Conservation (phyloP, 2,113 vertebrate species). For the Procavia capensis region DNA sequence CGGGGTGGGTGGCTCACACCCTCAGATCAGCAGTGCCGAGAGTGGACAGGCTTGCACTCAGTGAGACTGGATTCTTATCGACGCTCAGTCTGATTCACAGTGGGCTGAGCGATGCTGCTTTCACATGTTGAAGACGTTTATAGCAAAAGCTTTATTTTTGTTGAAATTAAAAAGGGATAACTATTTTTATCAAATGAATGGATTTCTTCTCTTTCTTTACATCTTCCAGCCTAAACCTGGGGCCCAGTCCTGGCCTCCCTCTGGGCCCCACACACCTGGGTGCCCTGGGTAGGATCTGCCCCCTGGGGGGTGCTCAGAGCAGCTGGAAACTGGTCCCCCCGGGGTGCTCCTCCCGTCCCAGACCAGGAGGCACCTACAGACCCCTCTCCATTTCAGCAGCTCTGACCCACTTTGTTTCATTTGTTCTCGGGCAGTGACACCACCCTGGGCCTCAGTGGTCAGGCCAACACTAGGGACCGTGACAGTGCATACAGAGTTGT, state of each 20-base stretch:
- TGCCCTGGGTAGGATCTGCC: neutral
- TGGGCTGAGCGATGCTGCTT: neutral
- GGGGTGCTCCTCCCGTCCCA: rapidly evolving
- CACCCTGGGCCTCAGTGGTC: no score
- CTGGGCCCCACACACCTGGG: rapidly evolving
- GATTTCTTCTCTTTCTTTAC: neutral
- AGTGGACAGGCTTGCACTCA: no score
- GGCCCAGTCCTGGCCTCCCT: neutral
- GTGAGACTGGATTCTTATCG: neutral
- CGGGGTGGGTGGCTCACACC: no score
- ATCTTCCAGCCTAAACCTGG: neutral
- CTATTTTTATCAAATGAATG: neutral
- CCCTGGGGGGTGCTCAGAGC: neutral
- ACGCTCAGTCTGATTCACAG: rapidly evolving
- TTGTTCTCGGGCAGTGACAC: no score
- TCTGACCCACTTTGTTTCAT: neutral
- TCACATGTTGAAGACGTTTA: neutral
- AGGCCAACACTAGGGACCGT: neutral
- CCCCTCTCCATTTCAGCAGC: neutral
- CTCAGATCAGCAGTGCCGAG: no score
- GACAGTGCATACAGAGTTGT: no score
- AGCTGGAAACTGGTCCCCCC: neutral
- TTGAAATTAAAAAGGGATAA: neutral
- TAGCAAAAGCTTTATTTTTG: neutral
- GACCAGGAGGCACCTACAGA: no score